Evolutionary conservation across 2,113 vertebrate genomes (phyloP), one percentile per base, ranked within the genome.

Genomic region (Anarhynchus alexandrinus): DNA sequence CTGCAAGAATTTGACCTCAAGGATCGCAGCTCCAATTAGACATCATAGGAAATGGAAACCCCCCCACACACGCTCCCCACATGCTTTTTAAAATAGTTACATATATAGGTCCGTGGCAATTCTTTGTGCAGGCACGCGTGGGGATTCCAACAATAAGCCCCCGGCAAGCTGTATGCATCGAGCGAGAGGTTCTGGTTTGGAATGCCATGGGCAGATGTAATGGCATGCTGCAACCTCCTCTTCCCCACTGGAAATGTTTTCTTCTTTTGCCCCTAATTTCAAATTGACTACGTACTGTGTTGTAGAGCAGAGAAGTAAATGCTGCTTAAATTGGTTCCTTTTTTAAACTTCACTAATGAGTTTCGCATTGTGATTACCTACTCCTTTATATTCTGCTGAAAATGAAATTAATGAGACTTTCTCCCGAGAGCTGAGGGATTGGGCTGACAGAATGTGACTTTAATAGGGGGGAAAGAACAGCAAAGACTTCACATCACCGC

Each of bases 361-460:
- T 77, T 91, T 92, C 12, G 3, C 0, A 1, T 96, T 93, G 77
- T 89, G 78, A 95, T 94, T 92, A 91, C 89, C 83, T 84, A 23
- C 36, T 93, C 65, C 45, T 95, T 95, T 91, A 54, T 93, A 87
- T 82, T 96, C 93, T 74, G 77, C 93, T 74, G 77, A 89, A 94
- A 89, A 92, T 47, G 34, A 94, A 97, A 85, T 95, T 94, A 95
- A 95, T 93, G 80, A 82, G 81, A 82, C 81, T 95, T 94, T 88
- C 71, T n/a, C 83, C 54, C 0, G 1, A 83, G 62, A 87, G 62
- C 49, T 80, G 94, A 76, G 45, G 58, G 45, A 80, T 22, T 42
- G 40, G 58, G 36, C 73, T 97, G 95, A 96, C 83, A 87, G 83
- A 93, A 96, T 79, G 21, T 91, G 80, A 95, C 64, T 94, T 80